Percentiles rank a stretch among this genome's conserved stretches.
Conservation (phyloP, 2,797 vertebrate species). For the Echeneis naucrates region DNA sequence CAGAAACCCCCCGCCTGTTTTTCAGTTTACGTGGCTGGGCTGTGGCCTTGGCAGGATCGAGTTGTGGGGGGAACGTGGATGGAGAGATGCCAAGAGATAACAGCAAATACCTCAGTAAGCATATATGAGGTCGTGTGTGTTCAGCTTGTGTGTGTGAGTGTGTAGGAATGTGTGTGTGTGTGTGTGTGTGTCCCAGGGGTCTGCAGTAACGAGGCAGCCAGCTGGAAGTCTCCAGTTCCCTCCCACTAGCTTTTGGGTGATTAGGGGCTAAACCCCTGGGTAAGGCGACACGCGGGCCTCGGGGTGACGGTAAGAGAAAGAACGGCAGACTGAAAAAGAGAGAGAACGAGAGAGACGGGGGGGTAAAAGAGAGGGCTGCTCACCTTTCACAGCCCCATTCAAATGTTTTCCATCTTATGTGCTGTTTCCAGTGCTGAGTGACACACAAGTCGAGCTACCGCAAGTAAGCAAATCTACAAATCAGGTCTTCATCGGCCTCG, state of each 20-base stretch:
- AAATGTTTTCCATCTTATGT: slow-evolving; percentile 76
- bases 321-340: slow-evolving; percentile 9
- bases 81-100: slow-evolving; percentile 80
- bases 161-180: slow-evolving; percentile 56
- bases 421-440: slow-evolving; percentile 60
- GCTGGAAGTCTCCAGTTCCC: slow-evolving; percentile 80
- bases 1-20: slow-evolving; percentile 61
- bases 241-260: slow-evolving; percentile 76
- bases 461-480: slow-evolving; percentile 39
- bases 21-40: slow-evolving; percentile 63
- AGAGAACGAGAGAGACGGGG: not conserved
- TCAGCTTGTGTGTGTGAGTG: slow-evolving; percentile 64
- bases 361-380: slow-evolving; percentile 51
- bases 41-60: slow-evolving; percentile 71
- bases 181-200: slow-evolving; percentile 65
- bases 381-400: slow-evolving; percentile 70
- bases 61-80: slow-evolving; percentile 62
- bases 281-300: slow-evolving; percentile 71
- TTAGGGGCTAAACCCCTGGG: slow-evolving; percentile 78
- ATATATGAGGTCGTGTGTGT: slow-evolving; percentile 70
- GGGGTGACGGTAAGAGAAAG: slow-evolving; percentile 33
- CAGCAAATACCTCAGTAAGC: slow-evolving; percentile 75
- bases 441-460: slow-evolving; percentile 46
- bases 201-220: slow-evolving; percentile 79
- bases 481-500: slow-evolving; percentile 6